phyloP scores from a whole-genome alignment of 2,797 vertebrate genomes.

The Pseudochromis fuscus region DNA sequence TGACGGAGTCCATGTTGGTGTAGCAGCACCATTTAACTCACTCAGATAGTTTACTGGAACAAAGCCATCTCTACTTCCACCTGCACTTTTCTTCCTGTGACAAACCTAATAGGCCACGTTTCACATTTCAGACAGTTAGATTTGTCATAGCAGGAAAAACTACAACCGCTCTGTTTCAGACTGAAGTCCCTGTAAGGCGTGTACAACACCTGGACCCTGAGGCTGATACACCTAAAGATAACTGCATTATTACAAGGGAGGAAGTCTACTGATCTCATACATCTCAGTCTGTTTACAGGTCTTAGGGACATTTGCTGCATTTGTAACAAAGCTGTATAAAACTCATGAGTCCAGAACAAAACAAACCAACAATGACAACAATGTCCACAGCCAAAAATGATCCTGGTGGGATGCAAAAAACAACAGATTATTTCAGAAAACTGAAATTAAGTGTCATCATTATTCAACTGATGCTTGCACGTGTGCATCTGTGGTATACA shows the following conservation, averaged over 20 bases:
- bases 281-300: background rate
- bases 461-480: background rate
- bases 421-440: background rate
- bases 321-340: background rate
- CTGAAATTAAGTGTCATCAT: background rate
- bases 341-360: no score
- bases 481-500: no score
- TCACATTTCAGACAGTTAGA: background rate
- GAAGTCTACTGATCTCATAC: background rate
- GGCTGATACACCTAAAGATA: background rate
- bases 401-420: no score
- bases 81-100: background rate
- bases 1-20: background rate
- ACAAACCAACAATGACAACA: no score
- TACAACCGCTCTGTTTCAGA: background rate
- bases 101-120: background rate
- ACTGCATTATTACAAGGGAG: background rate
- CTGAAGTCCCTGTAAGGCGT: background rate
- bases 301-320: background rate
- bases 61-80: background rate
- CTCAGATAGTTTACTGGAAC: background rate
- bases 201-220: background rate
- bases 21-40: background rate
- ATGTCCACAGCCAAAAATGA: no score
- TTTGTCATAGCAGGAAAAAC: background rate